Evolutionary conservation across 2,113 vertebrate species (phyloP), one percentile per base, ranked within the genome.

Genomic region (Archilochus colubris): DNA sequence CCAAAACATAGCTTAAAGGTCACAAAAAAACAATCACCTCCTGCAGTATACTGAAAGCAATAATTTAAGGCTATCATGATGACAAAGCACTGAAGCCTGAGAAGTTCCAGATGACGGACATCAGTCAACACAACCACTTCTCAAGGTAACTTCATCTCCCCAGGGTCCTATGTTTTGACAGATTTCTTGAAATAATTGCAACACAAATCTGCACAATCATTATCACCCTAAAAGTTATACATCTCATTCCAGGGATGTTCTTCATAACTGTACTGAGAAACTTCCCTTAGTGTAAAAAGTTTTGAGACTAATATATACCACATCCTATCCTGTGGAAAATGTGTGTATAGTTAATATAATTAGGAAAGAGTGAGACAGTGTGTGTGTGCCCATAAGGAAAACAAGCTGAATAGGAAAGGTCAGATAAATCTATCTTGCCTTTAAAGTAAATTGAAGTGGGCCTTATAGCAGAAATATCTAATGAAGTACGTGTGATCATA

Each of bases 401-500:
- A 80, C 93, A 89, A 18, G n/a, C 66, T 85, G 43, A 72, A 28
- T 58, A 82, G 28, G 12, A 36, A 84, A 94, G 73, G 88, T 72
- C 85, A 93, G 53, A 91, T 22, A 72, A 83, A 90, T 72, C 24
- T 88, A 12, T 68, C 50, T 66, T 88, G 38, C 22, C 54, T 89
- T 75, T 83, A 93, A 74, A 93, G 44, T 21, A 94, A 75, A 86
- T 50, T 77, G 85, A 79, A 82, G 23, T 33, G 33, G 23, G 27
- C 31, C 69, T 95, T 91, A 86, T 61, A 82, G 57, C 64, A 78
- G 44, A 93, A 95, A 54, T 15, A 61, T 57, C 69, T 91, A 76
- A 94, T 88, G 57, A 93, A 89, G 51, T 88, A 30, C 68, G 33
- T 95, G 51, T 86, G 79, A 93, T 86, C 66, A 90, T 6, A 94